A percentile compares a stretch with the other conserved stretches of the same genome.
These are phyloP conservation scores for Coccyzus lansbergi DNA, from an alignment of 2,797 vertebrate species.

Conservation along the genomic window DNA sequence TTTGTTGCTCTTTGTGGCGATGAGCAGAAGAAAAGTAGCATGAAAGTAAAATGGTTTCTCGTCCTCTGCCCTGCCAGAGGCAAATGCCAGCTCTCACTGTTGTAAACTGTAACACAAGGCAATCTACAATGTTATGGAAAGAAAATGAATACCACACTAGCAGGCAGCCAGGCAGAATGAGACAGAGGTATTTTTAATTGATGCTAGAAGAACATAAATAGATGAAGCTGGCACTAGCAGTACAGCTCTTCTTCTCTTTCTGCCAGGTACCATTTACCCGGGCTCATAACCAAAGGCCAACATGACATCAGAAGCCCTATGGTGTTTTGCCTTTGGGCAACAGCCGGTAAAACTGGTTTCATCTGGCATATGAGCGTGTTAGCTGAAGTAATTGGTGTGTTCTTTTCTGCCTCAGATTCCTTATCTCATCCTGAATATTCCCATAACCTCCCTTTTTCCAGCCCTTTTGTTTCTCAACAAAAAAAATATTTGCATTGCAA, in stretches of 20 bases:
- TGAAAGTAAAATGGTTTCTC: slow-evolving; percentile 55
- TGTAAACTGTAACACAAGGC: slow-evolving; percentile 49
- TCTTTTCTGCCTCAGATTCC: slow-evolving; percentile 67
- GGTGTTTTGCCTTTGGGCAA: slow-evolving; percentile 73
- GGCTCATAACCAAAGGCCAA: slow-evolving; percentile 68
- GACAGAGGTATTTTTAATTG: slow-evolving; percentile 73
- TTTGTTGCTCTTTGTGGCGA: not conserved
- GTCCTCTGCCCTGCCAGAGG: slow-evolving; percentile 45
- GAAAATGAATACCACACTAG: slow-evolving; percentile 48
- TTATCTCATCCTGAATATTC: slow-evolving; percentile 58
- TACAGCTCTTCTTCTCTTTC: slow-evolving; percentile 40
- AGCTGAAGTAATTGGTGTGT: slow-evolving; percentile 53
- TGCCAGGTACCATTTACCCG: slow-evolving; percentile 64
- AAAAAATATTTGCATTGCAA: slow-evolving; percentile 66
- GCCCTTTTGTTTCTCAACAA: slow-evolving; percentile 58
- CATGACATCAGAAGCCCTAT: slow-evolving; percentile 70
- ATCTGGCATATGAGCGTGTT: slow-evolving; percentile 65
- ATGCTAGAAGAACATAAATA: slow-evolving; percentile 60
- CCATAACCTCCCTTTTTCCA: slow-evolving; percentile 40
- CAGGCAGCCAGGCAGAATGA: slow-evolving; percentile 67
- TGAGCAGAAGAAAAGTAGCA: slow-evolving; percentile 11
- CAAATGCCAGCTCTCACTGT: slow-evolving; percentile 62
- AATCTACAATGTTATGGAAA: slow-evolving; percentile 47
- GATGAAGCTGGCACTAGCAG: slow-evolving; percentile 65
- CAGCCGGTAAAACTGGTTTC: slow-evolving; percentile 76